These are phyloP conservation scores for Plebejus argus DNA, from an alignment of 2,888 invertebrate genomes.

Conservation along the genomic window DNA sequence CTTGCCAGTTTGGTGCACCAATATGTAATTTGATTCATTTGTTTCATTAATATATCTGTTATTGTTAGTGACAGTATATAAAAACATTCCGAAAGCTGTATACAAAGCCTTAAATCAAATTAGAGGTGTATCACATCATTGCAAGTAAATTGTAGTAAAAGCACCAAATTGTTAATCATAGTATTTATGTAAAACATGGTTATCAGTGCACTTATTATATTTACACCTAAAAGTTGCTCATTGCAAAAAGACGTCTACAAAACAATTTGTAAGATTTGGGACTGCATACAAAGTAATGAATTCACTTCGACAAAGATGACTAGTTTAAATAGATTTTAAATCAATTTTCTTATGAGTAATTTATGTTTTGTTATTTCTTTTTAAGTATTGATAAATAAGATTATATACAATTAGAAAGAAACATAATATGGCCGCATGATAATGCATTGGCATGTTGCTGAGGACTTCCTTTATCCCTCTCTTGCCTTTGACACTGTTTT, in stretches of 20 bases:
- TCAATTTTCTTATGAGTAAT: constrained; percentile 34
- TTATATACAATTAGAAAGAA: constrained; percentile 78
- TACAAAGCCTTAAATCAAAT: constrained; percentile 74
- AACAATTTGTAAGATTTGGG: constrained; percentile 33
- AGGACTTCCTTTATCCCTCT: constrained; percentile 63
- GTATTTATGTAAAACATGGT: constrained; percentile 52
- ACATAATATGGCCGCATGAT: constrained; percentile 76
- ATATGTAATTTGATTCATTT: constrained; percentile 42
- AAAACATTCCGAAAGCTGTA: constrained; percentile 80
- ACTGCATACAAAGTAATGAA: constrained; percentile 40
- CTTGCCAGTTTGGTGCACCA: constrained; percentile 50
- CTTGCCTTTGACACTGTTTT: constrained; percentile 61
- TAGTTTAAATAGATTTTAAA: constrained; percentile 53
- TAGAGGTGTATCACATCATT: constrained; percentile 69
- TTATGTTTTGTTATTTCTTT: constrained; percentile 63
- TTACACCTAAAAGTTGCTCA: constrained; percentile 55
- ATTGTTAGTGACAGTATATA: constrained; percentile 74
- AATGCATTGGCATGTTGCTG: constrained; percentile 76
- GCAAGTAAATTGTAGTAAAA: constrained; percentile 64
- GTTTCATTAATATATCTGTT: constrained; percentile 51
- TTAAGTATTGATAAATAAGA: constrained; percentile 74
- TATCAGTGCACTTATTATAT: constrained; percentile 61
- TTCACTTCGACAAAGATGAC: constrained; percentile 56
- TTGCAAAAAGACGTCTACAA: constrained; percentile 26
- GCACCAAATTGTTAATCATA: constrained; percentile 70